phyloP scores from a whole-genome alignment of 1,140 invertebrate genomes.

The Mercenaria mercenaria region DNA sequence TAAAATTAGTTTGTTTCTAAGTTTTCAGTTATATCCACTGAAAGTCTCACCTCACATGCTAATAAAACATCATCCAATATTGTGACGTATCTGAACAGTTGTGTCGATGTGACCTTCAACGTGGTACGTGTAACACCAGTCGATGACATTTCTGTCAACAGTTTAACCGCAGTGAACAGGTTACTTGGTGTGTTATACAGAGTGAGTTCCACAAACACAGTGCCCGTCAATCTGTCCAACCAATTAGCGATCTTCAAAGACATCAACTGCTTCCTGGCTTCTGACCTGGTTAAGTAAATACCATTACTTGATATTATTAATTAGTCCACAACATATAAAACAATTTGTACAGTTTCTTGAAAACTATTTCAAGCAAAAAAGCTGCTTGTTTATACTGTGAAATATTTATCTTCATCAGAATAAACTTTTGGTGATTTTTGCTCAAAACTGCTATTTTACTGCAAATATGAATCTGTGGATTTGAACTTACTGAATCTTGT shows the following conservation, averaged over 20 bases:
- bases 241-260: conserved; percentile 72
- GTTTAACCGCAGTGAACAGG: conserved; percentile 81
- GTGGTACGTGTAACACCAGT: conserved; percentile 77
- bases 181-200: conserved; percentile 80
- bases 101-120: conserved; percentile 75
- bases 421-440: too few relatives aligned
- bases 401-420: too few relatives aligned
- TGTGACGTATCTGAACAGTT: conserved; percentile 82
- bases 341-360: too few relatives aligned
- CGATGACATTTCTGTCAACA: conserved; percentile 79
- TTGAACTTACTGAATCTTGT: too few relatives aligned
- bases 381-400: too few relatives aligned
- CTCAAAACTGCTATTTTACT: too few relatives aligned
- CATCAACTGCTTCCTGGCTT: conserved; percentile 69
- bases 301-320: neutral
- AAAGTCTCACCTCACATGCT: conserved; percentile 84
- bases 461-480: too few relatives aligned
- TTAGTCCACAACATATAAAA: too few relatives aligned
- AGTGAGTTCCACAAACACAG: conserved; percentile 82
- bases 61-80: conserved; percentile 80
- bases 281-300: conserved; percentile 62
- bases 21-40: too few relatives aligned
- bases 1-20: too few relatives aligned
- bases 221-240: conserved; percentile 78
- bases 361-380: too few relatives aligned